These are phyloP conservation scores for Nymphalis urticae DNA, from an alignment of 2,888 invertebrate genomes.

Conservation along the genomic window DNA sequence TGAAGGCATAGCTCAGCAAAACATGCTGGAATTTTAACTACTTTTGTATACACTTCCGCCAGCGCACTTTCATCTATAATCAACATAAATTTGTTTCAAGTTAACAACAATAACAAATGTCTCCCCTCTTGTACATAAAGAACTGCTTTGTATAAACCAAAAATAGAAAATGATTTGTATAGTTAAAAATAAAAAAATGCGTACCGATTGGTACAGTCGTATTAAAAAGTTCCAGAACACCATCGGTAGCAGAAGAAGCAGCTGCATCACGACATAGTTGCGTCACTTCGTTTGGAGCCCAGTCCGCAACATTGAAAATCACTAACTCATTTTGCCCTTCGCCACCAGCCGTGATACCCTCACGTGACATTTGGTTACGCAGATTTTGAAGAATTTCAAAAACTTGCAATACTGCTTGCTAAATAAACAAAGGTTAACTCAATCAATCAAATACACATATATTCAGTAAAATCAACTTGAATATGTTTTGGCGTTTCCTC, in stretches of 20 bases:
- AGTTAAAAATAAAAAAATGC: slow-evolving; percentile 7
- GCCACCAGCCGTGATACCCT: slow-evolving; percentile 55
- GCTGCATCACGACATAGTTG: slow-evolving; percentile 63
- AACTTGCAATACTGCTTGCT: slow-evolving; percentile 68
- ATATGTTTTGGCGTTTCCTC: no score
- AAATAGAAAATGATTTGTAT: neutral
- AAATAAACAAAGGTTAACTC: neutral
- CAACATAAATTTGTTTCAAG: neutral
- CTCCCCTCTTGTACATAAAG: neutral
- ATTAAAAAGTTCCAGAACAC: slow-evolving; percentile 56
- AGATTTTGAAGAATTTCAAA: slow-evolving; percentile 59
- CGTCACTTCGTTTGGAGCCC: slow-evolving; percentile 67
- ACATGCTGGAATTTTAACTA: slow-evolving; percentile 57
- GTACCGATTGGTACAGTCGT: slow-evolving; percentile 57
- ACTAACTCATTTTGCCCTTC: slow-evolving; percentile 62
- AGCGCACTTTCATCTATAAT: slow-evolving; percentile 59
- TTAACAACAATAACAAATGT: neutral
- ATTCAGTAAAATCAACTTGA: no score
- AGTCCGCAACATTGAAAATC: slow-evolving; percentile 71
- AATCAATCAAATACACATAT: no score
- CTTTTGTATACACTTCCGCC: slow-evolving; percentile 57
- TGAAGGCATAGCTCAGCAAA: slow-evolving; percentile 71
- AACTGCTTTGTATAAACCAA: neutral
- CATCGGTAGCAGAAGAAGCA: slow-evolving; percentile 50
- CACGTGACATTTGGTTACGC: slow-evolving; percentile 60